Base-by-base conservation (phyloP, 1,140 invertebrate species). In the Rhagoletis pomonella region DNA sequence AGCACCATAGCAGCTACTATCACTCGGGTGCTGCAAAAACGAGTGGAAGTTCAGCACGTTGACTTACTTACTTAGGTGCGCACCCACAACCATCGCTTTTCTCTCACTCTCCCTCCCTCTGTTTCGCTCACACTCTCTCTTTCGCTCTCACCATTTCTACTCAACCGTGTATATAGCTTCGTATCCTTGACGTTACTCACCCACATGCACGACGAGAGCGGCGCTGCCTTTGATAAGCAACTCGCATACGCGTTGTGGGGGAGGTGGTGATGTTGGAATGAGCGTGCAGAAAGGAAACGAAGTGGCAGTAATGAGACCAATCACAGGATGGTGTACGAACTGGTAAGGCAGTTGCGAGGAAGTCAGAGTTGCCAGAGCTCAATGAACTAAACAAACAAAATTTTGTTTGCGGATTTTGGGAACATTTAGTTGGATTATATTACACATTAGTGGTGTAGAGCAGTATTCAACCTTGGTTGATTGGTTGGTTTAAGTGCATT, bases 121-220 rank as follows among this genome's bases (percentile, higher is more conserved):
- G 29, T 29, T 29, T 77, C n/a, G 12, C 44, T 73, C 4, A 7
- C 42, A 17, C 69, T 73, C 69, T 73, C n/a, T n/a, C n/a, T n/a
- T n/a, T n/a, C 44, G 47, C 6, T n/a, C 9, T 50, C 19, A 10
- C 9, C 29, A 64, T n/a, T 64, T 67, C 29, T 39, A 67, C 5
- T 29, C 44, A 81, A 55, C 17, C 50, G 17, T 2, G 19, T 44
- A n/a, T 5, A 6, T 9, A 9, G 19, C 73, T 50, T 81, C n/a
- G 73, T 55, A 81, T 81, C 73, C 73, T 58, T 81, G 73, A 55
- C 73, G 47, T 81, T 81, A 81, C n/a, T 81, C 73, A 81, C 47
- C 73, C 47, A 81, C 73, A 55, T 81, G 1, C 1, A 29, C 7
- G 7, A 55, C 73, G 73, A 50, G 19, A 50, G 17, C 73, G 47